phyloP scores from a whole-genome alignment of 2,888 invertebrate species.

The Meandrusa payeni region DNA sequence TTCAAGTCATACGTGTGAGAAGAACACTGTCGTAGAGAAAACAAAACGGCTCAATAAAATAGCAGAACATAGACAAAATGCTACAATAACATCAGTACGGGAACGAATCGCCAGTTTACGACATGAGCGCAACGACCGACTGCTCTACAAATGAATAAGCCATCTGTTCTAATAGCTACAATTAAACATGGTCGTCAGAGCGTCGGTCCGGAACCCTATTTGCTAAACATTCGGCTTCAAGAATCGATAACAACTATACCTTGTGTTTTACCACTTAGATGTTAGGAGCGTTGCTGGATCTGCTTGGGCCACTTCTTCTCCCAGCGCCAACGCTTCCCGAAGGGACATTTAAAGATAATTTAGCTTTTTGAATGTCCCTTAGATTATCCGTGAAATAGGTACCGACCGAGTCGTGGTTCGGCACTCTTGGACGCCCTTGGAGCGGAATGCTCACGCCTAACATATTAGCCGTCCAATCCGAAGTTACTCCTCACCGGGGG shows the following conservation, averaged over 20 bases:
- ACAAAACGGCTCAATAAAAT: constrained; percentile 76
- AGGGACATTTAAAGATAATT: no score
- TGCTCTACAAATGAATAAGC: constrained; percentile 81
- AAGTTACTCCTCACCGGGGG: no score
- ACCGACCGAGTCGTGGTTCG: no score
- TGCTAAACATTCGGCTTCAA: constrained; percentile 58
- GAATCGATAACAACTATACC: constrained; percentile 40
- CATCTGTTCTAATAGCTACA: constrained; percentile 79
- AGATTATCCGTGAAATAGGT: no score
- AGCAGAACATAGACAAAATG: constrained; percentile 78
- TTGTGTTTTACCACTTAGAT: constrained; percentile 12
- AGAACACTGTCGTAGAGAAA: constrained; percentile 58
- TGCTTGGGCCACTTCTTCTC: no score
- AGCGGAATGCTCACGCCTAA: no score
- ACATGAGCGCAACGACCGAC: constrained; percentile 75
- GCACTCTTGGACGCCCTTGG: no score
- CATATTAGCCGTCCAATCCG: no score
- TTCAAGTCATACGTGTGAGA: constrained; percentile 46
- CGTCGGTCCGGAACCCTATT: constrained; percentile 46
- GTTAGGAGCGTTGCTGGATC: no score
- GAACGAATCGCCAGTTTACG: constrained; percentile 79
- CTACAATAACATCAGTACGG: constrained; percentile 80
- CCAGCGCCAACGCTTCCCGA: no score
- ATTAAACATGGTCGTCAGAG: constrained; percentile 75
- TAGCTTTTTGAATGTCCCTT: no score